A percentile compares a stretch with the other conserved stretches of the same genome.
Evolutionary conservation across 2,888 invertebrate species (phyloP).

Genomic region (Pelosia muscerda): DNA sequence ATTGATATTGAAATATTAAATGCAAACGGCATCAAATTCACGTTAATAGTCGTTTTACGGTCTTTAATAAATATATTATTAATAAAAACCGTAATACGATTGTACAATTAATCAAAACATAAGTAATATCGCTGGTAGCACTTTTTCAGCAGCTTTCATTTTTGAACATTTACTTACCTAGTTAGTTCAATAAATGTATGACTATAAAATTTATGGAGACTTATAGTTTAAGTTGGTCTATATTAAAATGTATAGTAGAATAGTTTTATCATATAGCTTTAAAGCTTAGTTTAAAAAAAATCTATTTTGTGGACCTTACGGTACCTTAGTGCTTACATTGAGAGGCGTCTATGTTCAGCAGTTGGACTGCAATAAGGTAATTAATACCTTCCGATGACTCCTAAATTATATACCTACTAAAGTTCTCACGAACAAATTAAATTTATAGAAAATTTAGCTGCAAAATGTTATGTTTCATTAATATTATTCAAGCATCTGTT

Average conservation of each 20-base stretch:
- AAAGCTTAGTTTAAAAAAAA: too few species aligned
- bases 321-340: too few species aligned
- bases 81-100: too few species aligned
- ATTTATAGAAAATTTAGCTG: neutral
- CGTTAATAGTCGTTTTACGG: neutral
- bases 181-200: neutral
- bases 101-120: too few species aligned
- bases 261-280: neutral
- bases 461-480: neutral
- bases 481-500: neutral
- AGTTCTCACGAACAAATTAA: neutral
- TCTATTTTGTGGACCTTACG: too few species aligned
- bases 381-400: neutral
- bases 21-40: neutral
- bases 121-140: neutral
- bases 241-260: neutral
- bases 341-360: too few species aligned
- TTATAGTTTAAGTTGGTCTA: neutral
- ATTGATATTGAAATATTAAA: neutral
- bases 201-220: neutral
- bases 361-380: too few species aligned
- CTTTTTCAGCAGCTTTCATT: neutral
- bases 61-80: too few species aligned
- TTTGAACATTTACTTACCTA: too few species aligned
- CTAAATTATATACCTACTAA: neutral